A percentile compares a stretch with the other conserved stretches of the same genome.
Conservation (phyloP, 2,113 vertebrate species). For the Pseudorectes ferrugineus region DNA sequence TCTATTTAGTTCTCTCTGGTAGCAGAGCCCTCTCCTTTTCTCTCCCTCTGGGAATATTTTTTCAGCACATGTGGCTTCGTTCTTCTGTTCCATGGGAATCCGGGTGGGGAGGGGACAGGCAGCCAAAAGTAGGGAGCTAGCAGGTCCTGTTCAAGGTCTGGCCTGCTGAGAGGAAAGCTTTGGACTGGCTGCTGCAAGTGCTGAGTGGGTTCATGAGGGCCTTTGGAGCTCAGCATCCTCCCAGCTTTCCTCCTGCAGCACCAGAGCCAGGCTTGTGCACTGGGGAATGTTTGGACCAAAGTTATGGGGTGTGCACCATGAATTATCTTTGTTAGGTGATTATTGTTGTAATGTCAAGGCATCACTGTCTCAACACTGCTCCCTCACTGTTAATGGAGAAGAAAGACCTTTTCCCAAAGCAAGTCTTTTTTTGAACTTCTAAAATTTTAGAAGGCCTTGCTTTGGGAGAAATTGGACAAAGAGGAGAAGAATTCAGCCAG, state of each 20-base stretch:
- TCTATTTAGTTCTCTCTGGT: background rate
- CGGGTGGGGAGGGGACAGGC: background rate
- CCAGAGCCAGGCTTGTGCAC: background rate
- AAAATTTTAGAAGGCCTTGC: background rate
- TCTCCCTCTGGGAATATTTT: background rate
- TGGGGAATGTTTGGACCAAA: background rate
- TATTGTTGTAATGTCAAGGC: background rate
- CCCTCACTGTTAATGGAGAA: background rate
- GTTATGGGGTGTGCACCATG: background rate
- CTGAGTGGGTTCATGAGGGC: background rate
- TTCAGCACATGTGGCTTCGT: background rate
- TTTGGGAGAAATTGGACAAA: background rate
- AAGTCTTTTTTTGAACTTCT: background rate
- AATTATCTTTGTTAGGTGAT: background rate
- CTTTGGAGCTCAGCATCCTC: accelerated
- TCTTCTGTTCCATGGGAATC: background rate
- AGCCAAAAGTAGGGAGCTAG: background rate
- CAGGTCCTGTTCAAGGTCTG: background rate
- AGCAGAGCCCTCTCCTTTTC: background rate
- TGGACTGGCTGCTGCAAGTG: background rate
- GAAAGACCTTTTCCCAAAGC: background rate
- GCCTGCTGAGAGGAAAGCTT: background rate
- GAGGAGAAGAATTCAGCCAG: background rate
- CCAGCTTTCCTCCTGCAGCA: background rate
- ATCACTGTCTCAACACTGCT: background rate